Base-by-base conservation (phyloP, 1,140 invertebrate species). In the Cydia splendana region DNA sequence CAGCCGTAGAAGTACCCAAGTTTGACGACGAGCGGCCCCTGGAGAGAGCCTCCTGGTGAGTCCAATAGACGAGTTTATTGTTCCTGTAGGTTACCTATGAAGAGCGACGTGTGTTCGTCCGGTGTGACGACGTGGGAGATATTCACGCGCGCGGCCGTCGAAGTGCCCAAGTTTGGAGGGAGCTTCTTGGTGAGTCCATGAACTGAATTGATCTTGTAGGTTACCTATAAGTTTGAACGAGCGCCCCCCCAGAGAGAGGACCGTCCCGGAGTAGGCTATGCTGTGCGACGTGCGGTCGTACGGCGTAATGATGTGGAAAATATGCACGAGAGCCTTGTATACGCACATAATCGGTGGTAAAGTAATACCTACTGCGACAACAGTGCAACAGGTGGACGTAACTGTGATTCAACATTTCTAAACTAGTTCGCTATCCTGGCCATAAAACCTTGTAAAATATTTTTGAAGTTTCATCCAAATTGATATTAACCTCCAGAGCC, bases 41-140 rank as follows among this genome's bases (percentile, higher is more conserved):
- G 0, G 88, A 92, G n/a, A 83, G 91, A 12, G 92, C 90, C 10
- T 87, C 88, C 0, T 89, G 89, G 87, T 90, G 76, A 74, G 62
- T 75, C 65, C 80, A 53, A 79, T 85, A 6, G 71, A 62, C 15
- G 79, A 76, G 75, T 78, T 30, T 30, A 18, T 53, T n/a, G 51
- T 53, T 53, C 4, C 2, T 53, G 51, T 53, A 53, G 45, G 45
- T 53, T n/a, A 53, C n/a, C 51, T 18, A 18, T 7, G n/a, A n/a
- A 18, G 15, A 53, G 51, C 51, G 51, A 18, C n/a, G n/a, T 7
- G 6, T 53, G 51, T 4, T 6, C 48, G 48, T 10, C 10, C 45
- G 45, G 45, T 0, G 96, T 99, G 0, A 98, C 98, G 5, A 94
- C 98, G 84, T 98, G 95, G 93, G 98, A 99, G 93, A 98, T 98